These are phyloP conservation scores for Sussaba pulchella DNA, from an alignment of 2,888 invertebrate species.

Conservation along the genomic window DNA sequence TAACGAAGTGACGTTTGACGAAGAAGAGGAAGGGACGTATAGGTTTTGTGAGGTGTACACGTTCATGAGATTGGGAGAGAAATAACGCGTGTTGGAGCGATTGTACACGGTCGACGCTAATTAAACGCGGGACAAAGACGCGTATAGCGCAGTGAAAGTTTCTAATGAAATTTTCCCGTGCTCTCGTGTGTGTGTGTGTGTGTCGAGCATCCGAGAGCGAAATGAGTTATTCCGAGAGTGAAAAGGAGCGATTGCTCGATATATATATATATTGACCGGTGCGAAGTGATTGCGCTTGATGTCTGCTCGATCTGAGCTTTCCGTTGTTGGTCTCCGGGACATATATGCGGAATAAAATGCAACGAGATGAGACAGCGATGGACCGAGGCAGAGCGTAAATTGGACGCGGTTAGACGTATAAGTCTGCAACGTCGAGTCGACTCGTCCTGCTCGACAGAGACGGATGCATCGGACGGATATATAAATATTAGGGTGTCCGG, in stretches of 20 bases:
- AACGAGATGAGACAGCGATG: slow-evolving; percentile 24
- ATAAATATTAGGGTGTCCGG: too few relatives aligned
- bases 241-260: slow-evolving; percentile 63
- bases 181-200: too few relatives aligned
- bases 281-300: slow-evolving; percentile 27
- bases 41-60: not conserved
- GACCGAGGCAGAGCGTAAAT: slow-evolving; percentile 59
- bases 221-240: slow-evolving; percentile 48
- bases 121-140: slow-evolving; percentile 53
- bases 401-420: slow-evolving; percentile 55
- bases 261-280: slow-evolving; percentile 40
- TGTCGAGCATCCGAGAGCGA: slow-evolving; percentile 14
- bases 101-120: slow-evolving; percentile 44
- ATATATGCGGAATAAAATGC: slow-evolving; percentile 46
- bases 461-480: too few relatives aligned
- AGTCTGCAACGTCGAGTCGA: slow-evolving; percentile 34
- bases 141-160: slow-evolving; percentile 51
- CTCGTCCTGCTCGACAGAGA: slow-evolving; percentile 30
- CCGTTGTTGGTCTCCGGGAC: not conserved
- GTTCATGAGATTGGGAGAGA: slow-evolving; percentile 1
- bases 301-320: slow-evolving; percentile 30
- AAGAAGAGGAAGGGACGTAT: slow-evolving; percentile 5
- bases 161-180: slow-evolving; percentile 59
- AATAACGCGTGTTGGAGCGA: slow-evolving; percentile 37
- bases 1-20: slow-evolving; percentile 37